A percentile compares a stretch with the other conserved stretches of the same genome.
These are phyloP conservation scores for Macropis europaea DNA, from an alignment of 2,888 invertebrate genomes.

Conservation along the genomic window DNA sequence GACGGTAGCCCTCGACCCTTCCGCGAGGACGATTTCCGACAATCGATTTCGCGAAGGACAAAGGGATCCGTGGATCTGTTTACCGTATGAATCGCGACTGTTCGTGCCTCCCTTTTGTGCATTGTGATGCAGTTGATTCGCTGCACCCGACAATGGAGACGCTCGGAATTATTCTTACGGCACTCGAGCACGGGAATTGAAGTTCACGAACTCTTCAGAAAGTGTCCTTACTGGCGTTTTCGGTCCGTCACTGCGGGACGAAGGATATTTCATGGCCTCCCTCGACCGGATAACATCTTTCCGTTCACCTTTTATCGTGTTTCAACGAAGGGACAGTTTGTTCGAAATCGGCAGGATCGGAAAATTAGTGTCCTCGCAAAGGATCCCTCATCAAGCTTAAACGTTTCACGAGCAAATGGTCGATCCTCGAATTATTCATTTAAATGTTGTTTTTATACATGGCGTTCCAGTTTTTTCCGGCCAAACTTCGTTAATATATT, in stretches of 20 bases:
- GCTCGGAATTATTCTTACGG: conserved; percentile 2
- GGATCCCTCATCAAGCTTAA: not conserved
- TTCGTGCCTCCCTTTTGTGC: conserved; percentile 22
- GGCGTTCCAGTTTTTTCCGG: no score
- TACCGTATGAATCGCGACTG: conserved; percentile 40
- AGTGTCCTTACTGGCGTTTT: conserved; percentile 37
- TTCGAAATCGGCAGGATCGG: no score
- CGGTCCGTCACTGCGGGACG: conserved; percentile 25
- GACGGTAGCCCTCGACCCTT: conserved; percentile 10
- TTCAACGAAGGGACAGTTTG: not conserved
- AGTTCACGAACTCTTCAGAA: conserved; percentile 7
- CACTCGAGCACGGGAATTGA: conserved; percentile 5
- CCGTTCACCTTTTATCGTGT: not conserved
- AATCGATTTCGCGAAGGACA: conserved; percentile 18
- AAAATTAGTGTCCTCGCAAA: no score
- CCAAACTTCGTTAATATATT: no score
- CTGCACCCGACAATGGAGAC: conserved; percentile 38
- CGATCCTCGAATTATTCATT: no score
- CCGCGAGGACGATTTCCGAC: conserved; percentile 5
- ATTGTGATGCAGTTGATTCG: conserved; percentile 21
- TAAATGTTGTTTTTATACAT: no score
- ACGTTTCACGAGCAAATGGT: no score
- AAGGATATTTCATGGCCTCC: not conserved
- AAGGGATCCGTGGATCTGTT: conserved; percentile 9
- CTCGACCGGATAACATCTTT: conserved; percentile 15